Evolutionary conservation across 2,888 invertebrate genomes (phyloP), one percentile per base, ranked within the genome.

Genomic region (Acleris cristana): DNA sequence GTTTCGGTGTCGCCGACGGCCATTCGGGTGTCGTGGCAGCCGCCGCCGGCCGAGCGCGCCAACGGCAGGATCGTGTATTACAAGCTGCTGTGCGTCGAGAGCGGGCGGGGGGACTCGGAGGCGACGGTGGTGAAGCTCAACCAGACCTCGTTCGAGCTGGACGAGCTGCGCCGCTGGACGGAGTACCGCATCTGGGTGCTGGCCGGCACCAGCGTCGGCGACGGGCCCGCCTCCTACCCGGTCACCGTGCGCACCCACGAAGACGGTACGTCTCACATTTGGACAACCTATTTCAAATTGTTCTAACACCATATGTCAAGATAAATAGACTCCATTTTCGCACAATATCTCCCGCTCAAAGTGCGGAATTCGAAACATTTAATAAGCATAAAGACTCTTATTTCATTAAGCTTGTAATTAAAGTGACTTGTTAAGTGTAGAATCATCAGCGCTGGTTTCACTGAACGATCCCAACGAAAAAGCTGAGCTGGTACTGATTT

Each of bases 161-260:
- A 97, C 86, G 97, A 98, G 90, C 95, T 99, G 83, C 96, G 96
- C 87, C 96, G 97, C 72, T 99, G 98, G 98, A 98, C 98, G 70
- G 96, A 97, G 89, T 99, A 99, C 94, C 96, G 98, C 89, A 96
- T 99, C 83, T 98, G 98, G 98, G 97, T 99, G 82, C 94, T 98
- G 78, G 99, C 99, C 74, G 98, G 98, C 83, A 99, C 99, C 79
- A 96, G 96, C 82, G 98, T 99, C 77, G 99, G 99, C 84, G 98
- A 98, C 92, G 99, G 99, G 72, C 99, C 97, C 73, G 95, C 96
- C 81, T 98, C 98, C 78, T 96, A 96, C 91, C 98, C 98, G 73
- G 96, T 98, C 94, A 95, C 96, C 82, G 96, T 98, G 81, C 96
- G 96, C 94, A 99, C 99, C 76, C 97, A 97, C 87, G 99, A 99